Evolutionary conservation across 2,888 invertebrate genomes (phyloP).

Genomic region (Chorisops tibialis): DNA sequence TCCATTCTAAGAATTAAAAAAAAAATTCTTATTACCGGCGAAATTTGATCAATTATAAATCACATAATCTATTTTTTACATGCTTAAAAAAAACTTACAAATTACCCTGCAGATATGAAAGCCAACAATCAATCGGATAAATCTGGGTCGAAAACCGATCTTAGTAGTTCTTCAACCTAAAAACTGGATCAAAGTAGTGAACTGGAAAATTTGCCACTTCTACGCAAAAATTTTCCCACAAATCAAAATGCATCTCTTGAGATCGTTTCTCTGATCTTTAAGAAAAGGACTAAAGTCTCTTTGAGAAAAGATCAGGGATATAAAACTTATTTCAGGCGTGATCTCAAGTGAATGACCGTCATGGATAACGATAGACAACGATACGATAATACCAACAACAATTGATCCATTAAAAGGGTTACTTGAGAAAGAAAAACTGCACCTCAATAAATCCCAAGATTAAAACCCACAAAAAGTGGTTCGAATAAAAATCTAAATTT

Average conservation of each 20-base stretch:
- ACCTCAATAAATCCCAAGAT: conserved; percentile 32
- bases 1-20: too few species aligned
- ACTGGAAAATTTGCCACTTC: conserved; percentile 8
- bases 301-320: too few species aligned
- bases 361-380: neutral
- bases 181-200: neutral
- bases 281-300: too few species aligned
- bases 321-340: neutral
- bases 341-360: conserved; percentile 3
- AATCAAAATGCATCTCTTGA: neutral
- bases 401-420: conserved; percentile 12
- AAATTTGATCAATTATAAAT: too few species aligned
- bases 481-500: conserved; percentile 3
- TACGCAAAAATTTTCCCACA: conserved; percentile 1
- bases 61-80: too few species aligned
- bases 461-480: conserved; percentile 31
- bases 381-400: neutral
- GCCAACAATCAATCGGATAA: too few species aligned
- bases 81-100: too few species aligned
- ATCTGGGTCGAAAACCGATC: too few species aligned
- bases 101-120: too few species aligned
- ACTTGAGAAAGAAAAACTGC: conserved; percentile 7
- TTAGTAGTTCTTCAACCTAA: too few species aligned
- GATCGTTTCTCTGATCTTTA: too few species aligned
- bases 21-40: too few species aligned